phyloP scores from a whole-genome alignment of 2,797 vertebrate genomes.

The Alauda arvensis region DNA sequence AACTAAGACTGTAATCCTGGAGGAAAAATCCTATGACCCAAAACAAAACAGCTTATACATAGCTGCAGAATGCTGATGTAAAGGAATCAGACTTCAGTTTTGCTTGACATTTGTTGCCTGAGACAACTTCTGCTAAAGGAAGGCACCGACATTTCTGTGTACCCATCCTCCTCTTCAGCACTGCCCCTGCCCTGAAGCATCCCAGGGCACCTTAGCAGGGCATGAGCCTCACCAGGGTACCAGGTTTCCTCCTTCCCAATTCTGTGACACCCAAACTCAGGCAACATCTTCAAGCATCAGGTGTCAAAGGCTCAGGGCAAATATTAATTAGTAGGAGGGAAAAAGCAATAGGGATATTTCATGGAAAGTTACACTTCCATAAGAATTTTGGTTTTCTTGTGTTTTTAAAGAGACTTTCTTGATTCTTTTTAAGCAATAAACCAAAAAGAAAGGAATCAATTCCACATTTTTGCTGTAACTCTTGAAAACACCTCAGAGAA shows the following conservation, averaged over 20 bases:
- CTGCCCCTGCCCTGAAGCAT: background rate
- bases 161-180: background rate
- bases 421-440: background rate
- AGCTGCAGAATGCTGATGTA: conserved; percentile 14
- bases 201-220: no score
- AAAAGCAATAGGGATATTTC: background rate
- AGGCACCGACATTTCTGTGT: background rate
- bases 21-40: conserved; percentile 16
- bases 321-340: background rate
- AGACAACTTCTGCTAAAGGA: background rate
- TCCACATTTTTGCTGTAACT: background rate
- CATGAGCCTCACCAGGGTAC: background rate
- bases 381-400: background rate
- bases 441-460: background rate
- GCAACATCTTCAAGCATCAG: background rate
- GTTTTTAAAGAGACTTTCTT: background rate
- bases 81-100: background rate
- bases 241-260: background rate
- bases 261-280: background rate
- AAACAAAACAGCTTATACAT: conserved; percentile 47
- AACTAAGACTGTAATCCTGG: background rate
- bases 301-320: background rate
- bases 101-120: background rate
- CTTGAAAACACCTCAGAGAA: background rate
- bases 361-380: background rate